Conservation (phyloP, 2,888 invertebrate species). For the Drosophila subquinaria region DNA sequence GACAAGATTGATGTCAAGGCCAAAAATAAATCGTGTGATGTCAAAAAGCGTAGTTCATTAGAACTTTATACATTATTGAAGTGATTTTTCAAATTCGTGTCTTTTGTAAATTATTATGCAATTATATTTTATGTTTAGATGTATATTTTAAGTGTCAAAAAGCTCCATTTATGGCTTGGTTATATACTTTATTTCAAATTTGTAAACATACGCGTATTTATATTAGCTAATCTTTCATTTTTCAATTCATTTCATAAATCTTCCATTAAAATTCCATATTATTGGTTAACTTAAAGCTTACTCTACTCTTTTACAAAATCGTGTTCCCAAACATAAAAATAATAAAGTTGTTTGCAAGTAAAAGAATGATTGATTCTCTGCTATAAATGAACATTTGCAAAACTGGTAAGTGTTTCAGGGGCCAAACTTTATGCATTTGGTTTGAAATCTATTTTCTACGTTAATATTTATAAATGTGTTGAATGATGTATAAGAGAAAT, state of each 20-base stretch:
- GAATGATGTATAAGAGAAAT: conserved; percentile 20
- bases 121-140: conserved; percentile 19
- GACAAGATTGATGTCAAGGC: conserved; percentile 21
- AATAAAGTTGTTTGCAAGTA: conserved; percentile 16
- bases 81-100: conserved; percentile 8
- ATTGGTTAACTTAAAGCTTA: conserved; percentile 37
- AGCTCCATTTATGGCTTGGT: conserved; percentile 8
- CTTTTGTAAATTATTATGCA: conserved; percentile 9
- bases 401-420: background rate
- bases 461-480: conserved; percentile 34
- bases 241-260: conserved; percentile 58
- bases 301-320: conserved; percentile 32
- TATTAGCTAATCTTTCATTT: conserved; percentile 49
- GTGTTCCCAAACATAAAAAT: conserved; percentile 24
- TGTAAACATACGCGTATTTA: conserved; percentile 64
- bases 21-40: conserved; percentile 2
- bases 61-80: conserved; percentile 23
- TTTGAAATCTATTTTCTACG: conserved; percentile 30
- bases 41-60: conserved; percentile 7
- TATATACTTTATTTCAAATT: conserved; percentile 52
- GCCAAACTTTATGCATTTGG: conserved; percentile 4
- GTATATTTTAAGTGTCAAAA: conserved; percentile 22
- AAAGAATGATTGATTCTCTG: conserved; percentile 19
- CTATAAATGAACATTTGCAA: conserved; percentile 14
- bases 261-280: conserved; percentile 55